These are phyloP conservation scores for Gallinago undulata DNA, from an alignment of 2,113 vertebrate genomes.

Conservation along the genomic window DNA sequence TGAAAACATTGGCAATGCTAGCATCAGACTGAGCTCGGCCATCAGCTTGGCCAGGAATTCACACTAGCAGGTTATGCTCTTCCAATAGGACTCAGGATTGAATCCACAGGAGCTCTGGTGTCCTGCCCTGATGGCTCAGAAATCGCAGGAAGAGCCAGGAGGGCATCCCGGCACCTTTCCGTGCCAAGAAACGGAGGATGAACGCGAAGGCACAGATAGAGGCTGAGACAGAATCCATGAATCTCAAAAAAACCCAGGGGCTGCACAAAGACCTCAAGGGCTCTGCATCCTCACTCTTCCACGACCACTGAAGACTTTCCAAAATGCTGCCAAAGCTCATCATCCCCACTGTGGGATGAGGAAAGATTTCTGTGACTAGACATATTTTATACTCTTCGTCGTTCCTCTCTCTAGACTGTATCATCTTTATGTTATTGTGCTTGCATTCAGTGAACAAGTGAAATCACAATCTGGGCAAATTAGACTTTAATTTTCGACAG, in stretches of 20 bases:
- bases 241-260: background rate
- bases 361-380: background rate
- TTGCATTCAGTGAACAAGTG: background rate
- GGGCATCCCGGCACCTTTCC: background rate
- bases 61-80: background rate
- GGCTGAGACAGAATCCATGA: background rate
- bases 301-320: background rate
- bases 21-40: background rate
- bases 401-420: background rate
- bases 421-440: background rate
- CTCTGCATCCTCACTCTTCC: background rate
- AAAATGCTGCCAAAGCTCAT: background rate
- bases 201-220: background rate
- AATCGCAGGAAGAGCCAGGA: background rate
- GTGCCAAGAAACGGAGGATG: background rate
- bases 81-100: background rate
- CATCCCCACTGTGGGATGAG: background rate
- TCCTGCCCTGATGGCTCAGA: background rate
- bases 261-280: background rate
- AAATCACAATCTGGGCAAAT: slow-evolving; percentile 44
- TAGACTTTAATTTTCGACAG: slow-evolving; percentile 26
- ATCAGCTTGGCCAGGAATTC: background rate
- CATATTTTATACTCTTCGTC: background rate
- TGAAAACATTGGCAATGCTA: background rate
- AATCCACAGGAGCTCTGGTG: background rate